Conservation (phyloP, 2,888 invertebrate species). For the Pelosia muscerda region DNA sequence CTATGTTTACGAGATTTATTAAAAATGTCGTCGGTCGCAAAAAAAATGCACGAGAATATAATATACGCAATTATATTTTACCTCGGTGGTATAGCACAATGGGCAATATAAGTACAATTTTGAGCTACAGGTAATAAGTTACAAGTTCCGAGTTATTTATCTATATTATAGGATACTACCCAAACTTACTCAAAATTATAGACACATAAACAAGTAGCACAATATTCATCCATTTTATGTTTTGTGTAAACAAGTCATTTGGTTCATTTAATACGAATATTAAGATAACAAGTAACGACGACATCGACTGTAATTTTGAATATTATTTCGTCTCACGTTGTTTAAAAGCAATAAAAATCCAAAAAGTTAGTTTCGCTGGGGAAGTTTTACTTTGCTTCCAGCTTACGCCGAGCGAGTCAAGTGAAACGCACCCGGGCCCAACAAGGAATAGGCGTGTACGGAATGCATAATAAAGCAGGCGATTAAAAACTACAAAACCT, state of each 20-base stretch:
- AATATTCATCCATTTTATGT: neutral
- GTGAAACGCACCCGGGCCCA: constrained; percentile 77
- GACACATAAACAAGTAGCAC: neutral
- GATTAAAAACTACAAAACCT: constrained; percentile 85
- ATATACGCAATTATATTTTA: too few species aligned
- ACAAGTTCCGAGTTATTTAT: too few species aligned
- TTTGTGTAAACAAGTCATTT: neutral
- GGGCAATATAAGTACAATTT: neutral
- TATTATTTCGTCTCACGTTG: constrained; percentile 83
- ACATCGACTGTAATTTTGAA: constrained; percentile 72
- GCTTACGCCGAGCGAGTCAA: constrained; percentile 71
- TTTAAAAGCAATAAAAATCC: constrained; percentile 85
- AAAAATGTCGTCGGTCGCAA: constrained; percentile 10
- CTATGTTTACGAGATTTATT: constrained; percentile 53
- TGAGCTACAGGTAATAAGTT: too few species aligned
- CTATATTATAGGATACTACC: too few species aligned
- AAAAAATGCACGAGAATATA: neutral
- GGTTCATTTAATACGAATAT: constrained; percentile 32
- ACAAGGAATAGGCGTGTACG: constrained; percentile 85
- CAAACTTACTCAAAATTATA: neutral
- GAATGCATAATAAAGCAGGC: constrained; percentile 84
- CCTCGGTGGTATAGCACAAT: neutral
- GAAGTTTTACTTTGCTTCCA: constrained; percentile 80
- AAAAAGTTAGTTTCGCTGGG: constrained; percentile 80
- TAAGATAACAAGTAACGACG: constrained; percentile 20